These are phyloP conservation scores for Clunio marinus DNA, from an alignment of 2,888 invertebrate genomes.

Conservation along the genomic window DNA sequence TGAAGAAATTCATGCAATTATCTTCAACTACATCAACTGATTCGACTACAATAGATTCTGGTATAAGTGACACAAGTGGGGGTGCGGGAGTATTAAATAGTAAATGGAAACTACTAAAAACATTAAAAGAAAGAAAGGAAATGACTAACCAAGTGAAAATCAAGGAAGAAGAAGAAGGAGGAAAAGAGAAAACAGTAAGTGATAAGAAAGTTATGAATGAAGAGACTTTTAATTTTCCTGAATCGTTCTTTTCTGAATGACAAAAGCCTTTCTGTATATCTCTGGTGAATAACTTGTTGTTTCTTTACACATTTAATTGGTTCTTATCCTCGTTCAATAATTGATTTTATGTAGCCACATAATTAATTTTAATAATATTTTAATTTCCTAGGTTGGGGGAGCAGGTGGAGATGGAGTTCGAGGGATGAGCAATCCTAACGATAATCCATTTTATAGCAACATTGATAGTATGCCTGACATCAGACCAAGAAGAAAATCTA, in stretches of 20 bases:
- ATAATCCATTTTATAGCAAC: constrained; percentile 98
- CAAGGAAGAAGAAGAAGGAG: constrained; percentile 58
- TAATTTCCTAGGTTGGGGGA: background rate
- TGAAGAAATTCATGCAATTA: constrained; percentile 23
- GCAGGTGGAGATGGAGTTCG: constrained; percentile 27
- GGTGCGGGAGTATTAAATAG: constrained; percentile 65
- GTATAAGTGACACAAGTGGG: constrained; percentile 45
- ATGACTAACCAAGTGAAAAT: constrained; percentile 67
- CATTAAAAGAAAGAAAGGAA: constrained; percentile 82
- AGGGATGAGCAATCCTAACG: constrained; percentile 74
- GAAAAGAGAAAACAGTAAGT: constrained; percentile 63
- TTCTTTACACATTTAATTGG: too few species aligned
- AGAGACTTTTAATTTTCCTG: too few species aligned
- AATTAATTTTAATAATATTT: background rate
- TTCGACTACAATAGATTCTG: constrained; percentile 48
- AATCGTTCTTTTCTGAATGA: too few species aligned
- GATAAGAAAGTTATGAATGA: too few species aligned
- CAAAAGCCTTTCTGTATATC: too few species aligned
- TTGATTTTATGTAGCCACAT: background rate
- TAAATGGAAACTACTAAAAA: constrained; percentile 87
- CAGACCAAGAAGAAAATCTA: constrained; percentile 92
- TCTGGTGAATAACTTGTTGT: too few species aligned
- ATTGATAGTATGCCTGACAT: constrained; percentile 99
- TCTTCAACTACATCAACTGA: constrained; percentile 34
- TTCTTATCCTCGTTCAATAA: too few species aligned